These are phyloP conservation scores for Mormyrus lacerda DNA, from an alignment of 2,113 vertebrate species.

Conservation along the genomic window DNA sequence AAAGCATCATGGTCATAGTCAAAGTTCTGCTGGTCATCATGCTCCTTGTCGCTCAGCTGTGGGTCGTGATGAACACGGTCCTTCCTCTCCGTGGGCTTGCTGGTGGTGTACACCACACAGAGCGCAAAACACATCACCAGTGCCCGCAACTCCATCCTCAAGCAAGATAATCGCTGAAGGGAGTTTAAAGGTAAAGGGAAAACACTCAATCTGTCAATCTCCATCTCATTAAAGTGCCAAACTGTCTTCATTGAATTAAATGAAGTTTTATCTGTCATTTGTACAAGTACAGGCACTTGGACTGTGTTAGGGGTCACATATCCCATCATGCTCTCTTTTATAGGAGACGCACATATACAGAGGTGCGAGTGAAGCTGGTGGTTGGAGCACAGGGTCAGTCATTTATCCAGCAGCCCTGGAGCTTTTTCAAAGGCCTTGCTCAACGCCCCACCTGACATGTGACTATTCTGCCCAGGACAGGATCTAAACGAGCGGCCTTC, in stretches of 20 bases:
- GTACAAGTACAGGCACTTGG: background rate
- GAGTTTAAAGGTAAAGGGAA: background rate
- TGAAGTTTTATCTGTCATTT: background rate
- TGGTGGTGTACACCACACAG: constrained; percentile 68
- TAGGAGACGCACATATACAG: background rate
- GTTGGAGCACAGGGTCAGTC: no score
- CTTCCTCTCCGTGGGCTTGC: constrained; percentile 92
- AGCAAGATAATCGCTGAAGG: background rate
- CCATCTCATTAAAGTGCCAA: background rate
- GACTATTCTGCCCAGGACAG: background rate
- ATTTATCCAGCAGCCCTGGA: no score
- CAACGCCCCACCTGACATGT: background rate
- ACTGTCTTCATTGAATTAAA: background rate
- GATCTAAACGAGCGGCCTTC: no score
- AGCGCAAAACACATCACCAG: constrained; percentile 73
- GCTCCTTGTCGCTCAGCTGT: constrained; percentile 77
- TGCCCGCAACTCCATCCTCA: constrained; percentile 64
- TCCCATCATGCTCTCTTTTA: background rate
- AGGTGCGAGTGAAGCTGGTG: background rate
- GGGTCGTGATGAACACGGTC: constrained; percentile 82
- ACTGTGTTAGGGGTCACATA: background rate
- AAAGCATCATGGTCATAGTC: constrained; percentile 99
- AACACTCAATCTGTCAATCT: background rate
- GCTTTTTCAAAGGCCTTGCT: background rate
- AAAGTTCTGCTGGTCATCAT: constrained; percentile 79